Conservation (phyloP, 2,888 invertebrate species). For the Tigriopus californicus region DNA sequence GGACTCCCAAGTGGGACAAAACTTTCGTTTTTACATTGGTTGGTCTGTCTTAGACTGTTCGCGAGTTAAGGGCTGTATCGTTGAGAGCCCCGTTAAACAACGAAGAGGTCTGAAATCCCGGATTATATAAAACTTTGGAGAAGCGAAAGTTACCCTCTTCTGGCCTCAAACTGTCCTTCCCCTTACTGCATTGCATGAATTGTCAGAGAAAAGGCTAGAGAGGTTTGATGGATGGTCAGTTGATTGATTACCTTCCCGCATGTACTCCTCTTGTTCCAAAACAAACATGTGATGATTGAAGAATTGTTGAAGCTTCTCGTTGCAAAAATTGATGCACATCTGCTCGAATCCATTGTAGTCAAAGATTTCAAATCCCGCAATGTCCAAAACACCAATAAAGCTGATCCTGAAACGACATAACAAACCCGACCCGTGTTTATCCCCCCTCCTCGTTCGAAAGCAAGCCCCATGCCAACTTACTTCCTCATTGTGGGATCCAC, state of each 20-base stretch:
- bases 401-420: conserved; percentile 29
- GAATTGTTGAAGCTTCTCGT: conserved; percentile 93
- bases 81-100: too few relatives aligned
- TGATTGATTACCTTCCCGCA: conserved; percentile 51
- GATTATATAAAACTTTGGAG: too few relatives aligned
- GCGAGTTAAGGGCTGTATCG: too few relatives aligned
- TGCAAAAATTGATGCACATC: conserved; percentile 95
- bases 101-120: too few relatives aligned
- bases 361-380: conserved; percentile 41
- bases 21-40: too few relatives aligned
- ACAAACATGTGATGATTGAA: conserved; percentile 98
- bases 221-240: conserved; percentile 44
- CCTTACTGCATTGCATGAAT: too few relatives aligned
- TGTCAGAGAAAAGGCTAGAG: conserved; percentile 30
- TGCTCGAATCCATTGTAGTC: conserved; percentile 86
- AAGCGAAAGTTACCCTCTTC: too few relatives aligned
- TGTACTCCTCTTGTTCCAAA: conserved; percentile 90
- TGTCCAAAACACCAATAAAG: conserved; percentile 39
- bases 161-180: too few relatives aligned
- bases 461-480: neutral
- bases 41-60: too few relatives aligned
- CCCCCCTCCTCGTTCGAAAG: neutral
- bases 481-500: conserved; percentile 31
- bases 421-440: neutral
- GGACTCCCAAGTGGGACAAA: too few relatives aligned